Conservation (phyloP, 2,113 vertebrate species). For the Falco punctatus region DNA sequence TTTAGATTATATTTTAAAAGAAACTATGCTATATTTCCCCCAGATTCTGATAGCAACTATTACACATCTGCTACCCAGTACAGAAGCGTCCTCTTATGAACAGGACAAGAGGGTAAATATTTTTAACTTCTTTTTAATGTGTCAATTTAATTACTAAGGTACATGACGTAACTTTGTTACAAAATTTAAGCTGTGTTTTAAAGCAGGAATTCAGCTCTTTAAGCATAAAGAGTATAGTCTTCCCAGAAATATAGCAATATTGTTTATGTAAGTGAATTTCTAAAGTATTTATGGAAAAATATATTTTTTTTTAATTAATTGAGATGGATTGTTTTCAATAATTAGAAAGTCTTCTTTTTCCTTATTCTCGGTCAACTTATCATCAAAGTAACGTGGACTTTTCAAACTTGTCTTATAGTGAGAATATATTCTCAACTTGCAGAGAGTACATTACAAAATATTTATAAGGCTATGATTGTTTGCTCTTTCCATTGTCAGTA, state of each 20-base stretch:
- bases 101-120: slow-evolving; percentile 92
- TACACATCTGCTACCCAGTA: slow-evolving; percentile 91
- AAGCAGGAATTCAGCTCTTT: neutral
- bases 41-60: slow-evolving; percentile 97
- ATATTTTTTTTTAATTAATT: neutral
- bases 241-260: neutral
- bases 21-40: neutral
- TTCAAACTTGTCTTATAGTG: neutral
- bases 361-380: neutral
- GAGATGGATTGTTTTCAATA: neutral
- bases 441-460: neutral
- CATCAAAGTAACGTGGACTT: neutral
- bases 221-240: neutral
- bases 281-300: neutral
- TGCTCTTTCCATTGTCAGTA: neutral
- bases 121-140: neutral
- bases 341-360: neutral
- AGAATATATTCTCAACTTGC: neutral
- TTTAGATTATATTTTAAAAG: slow-evolving; percentile 34
- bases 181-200: neutral
- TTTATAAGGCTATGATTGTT: neutral
- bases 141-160: neutral
- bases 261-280: neutral
- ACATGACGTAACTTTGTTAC: neutral
- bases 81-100: slow-evolving; percentile 95